phyloP scores from a whole-genome alignment of 35 echinoderm and acorn worm genomes.

The Acanthaster planci region DNA sequence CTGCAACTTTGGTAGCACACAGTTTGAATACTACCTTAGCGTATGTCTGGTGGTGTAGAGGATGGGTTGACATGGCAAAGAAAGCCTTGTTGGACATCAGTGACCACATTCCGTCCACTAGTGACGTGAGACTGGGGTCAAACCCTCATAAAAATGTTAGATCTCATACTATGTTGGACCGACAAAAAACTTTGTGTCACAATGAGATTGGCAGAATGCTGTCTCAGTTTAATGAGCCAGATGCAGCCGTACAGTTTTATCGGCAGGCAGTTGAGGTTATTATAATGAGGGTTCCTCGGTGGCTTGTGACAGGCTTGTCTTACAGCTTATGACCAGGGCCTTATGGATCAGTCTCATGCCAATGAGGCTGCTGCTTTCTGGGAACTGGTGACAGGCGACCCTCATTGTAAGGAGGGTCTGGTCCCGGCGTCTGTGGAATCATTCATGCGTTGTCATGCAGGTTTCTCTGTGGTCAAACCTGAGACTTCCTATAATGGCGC shows the following conservation, averaged over 20 bases:
- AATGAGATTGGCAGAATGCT: background rate
- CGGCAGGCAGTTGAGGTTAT: background rate
- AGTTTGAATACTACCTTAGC: background rate
- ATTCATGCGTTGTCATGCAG: conserved; percentile 3
- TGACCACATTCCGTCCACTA: background rate
- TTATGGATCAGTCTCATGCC: background rate
- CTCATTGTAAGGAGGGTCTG: background rate
- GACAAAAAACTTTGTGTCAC: background rate
- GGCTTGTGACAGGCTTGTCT: background rate
- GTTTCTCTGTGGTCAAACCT: background rate
- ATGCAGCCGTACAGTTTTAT: background rate
- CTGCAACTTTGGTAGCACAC: background rate
- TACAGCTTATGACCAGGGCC: conserved; percentile 5
- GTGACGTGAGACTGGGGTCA: background rate
- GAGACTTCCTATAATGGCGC: no score
- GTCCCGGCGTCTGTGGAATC: background rate
- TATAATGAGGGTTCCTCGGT: background rate
- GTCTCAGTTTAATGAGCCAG: background rate
- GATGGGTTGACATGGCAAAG: background rate
- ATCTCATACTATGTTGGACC: background rate
- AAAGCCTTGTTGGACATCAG: background rate
- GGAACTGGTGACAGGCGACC: background rate
- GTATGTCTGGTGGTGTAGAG: conserved; percentile 20
- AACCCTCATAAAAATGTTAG: background rate
- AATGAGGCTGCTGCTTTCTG: background rate